phyloP scores from a whole-genome alignment of 2,113 vertebrate genomes.

The Loxodonta africana region DNA sequence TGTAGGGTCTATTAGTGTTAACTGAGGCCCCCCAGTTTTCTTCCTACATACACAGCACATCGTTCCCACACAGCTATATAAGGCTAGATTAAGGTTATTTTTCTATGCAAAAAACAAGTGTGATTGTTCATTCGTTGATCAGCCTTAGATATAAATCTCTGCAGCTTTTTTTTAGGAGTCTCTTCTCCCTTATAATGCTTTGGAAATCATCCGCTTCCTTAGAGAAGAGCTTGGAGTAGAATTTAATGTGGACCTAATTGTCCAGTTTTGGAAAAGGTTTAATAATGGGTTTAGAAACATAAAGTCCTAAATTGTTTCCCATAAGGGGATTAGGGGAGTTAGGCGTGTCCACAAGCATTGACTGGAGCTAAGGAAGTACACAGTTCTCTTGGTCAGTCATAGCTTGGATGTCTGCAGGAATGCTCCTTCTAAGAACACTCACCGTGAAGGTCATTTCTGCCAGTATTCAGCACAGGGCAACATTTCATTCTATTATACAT shows the following conservation, averaged over 20 bases:
- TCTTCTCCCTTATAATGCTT: not conserved
- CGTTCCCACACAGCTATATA: not conserved
- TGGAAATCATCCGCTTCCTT: not conserved
- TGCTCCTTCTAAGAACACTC: not conserved
- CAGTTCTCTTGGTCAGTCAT: not conserved
- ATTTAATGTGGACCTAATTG: not conserved
- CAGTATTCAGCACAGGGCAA: not conserved
- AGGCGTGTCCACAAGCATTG: not conserved
- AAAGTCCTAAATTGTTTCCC: not conserved
- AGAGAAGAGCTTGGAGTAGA: not conserved
- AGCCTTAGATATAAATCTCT: not conserved
- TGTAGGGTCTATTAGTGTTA: not conserved
- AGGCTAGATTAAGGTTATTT: conserved; percentile 25
- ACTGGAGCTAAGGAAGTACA: not conserved
- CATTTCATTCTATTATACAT: not conserved
- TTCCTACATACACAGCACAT: not conserved
- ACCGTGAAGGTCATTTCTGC: not conserved
- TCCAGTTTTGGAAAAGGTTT: not conserved
- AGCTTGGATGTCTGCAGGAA: not conserved
- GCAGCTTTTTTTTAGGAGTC: not conserved
- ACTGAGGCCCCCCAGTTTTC: not conserved
- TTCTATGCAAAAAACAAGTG: not conserved
- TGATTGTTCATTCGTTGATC: not conserved
- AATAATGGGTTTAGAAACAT: not conserved
- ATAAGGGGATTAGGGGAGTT: not conserved